Conservation (phyloP, 2,797 vertebrate species). For the Lepus oiostolus region DNA sequence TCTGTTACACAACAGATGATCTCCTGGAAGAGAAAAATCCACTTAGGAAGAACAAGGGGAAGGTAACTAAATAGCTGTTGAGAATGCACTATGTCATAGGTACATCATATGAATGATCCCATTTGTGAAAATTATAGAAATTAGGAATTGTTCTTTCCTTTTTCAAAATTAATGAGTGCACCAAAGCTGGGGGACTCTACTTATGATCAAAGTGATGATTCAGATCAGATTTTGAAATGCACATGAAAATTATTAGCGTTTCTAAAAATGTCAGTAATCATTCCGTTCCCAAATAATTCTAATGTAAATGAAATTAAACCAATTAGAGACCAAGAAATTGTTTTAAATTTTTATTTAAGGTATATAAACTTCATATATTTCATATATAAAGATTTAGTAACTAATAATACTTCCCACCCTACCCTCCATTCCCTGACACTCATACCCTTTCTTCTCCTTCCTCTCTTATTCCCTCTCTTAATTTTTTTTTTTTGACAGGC, state of each 20-base stretch:
- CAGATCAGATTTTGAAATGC: background rate
- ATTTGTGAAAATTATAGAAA: slow-evolving; percentile 11
- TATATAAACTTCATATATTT: too few relatives aligned
- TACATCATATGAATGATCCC: background rate
- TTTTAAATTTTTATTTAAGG: too few relatives aligned
- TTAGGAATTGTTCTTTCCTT: background rate
- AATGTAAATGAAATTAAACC: background rate
- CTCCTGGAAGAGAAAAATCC: background rate
- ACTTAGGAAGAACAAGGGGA: background rate
- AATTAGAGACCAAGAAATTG: background rate
- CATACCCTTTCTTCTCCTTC: too few relatives aligned
- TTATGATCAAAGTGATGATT: background rate
- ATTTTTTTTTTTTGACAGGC: too few relatives aligned
- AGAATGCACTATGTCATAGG: background rate
- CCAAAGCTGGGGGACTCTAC: background rate
- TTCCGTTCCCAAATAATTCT: slow-evolving; percentile 18
- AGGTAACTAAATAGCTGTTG: background rate
- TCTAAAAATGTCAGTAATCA: background rate
- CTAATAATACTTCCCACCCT: too few relatives aligned
- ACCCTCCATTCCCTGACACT: too few relatives aligned
- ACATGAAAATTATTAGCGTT: background rate
- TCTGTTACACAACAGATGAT: background rate
- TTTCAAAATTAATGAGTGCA: background rate
- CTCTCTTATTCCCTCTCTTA: too few relatives aligned
- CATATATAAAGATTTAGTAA: too few relatives aligned